Evolutionary conservation across 2,888 invertebrate species (phyloP).

Genomic region (Ophonus ardosiacus): DNA sequence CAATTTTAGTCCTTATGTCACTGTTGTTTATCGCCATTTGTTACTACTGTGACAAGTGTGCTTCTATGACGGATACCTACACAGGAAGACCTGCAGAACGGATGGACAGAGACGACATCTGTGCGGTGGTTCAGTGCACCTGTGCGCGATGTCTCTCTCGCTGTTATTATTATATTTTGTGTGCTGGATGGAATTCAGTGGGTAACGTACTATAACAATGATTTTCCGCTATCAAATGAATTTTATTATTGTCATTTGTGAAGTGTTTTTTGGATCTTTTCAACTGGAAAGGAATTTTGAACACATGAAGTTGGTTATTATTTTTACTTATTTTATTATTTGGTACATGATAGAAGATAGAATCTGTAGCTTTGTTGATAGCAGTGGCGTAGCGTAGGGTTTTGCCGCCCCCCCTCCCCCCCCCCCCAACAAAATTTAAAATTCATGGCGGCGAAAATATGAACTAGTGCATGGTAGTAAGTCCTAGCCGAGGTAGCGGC

Average conservation of each 20-base stretch:
- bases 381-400: too few relatives aligned
- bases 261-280: not conserved
- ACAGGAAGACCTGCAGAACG: slow-evolving; percentile 19
- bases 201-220: slow-evolving; percentile 4
- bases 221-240: slow-evolving; percentile 30
- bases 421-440: too few relatives aligned
- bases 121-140: slow-evolving; percentile 21
- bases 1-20: not conserved
- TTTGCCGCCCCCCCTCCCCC: too few relatives aligned
- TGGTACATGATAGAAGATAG: not conserved
- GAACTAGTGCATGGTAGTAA: too few relatives aligned
- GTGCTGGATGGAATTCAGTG: not conserved
- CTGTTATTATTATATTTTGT: slow-evolving; percentile 23
- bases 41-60: not conserved
- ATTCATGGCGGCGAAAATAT: too few relatives aligned
- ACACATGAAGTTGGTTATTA: not conserved
- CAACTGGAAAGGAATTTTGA: not conserved
- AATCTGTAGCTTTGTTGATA: too few relatives aligned
- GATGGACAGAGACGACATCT: slow-evolving; percentile 1
- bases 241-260: slow-evolving; percentile 16
- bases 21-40: not conserved
- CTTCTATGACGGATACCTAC: slow-evolving; percentile 13
- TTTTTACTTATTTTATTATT: not conserved
- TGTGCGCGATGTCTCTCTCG: not conserved
- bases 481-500: too few relatives aligned